These are phyloP conservation scores for Phoxinus dragarum DNA, from an alignment of 2,797 vertebrate species.

Conservation along the genomic window DNA sequence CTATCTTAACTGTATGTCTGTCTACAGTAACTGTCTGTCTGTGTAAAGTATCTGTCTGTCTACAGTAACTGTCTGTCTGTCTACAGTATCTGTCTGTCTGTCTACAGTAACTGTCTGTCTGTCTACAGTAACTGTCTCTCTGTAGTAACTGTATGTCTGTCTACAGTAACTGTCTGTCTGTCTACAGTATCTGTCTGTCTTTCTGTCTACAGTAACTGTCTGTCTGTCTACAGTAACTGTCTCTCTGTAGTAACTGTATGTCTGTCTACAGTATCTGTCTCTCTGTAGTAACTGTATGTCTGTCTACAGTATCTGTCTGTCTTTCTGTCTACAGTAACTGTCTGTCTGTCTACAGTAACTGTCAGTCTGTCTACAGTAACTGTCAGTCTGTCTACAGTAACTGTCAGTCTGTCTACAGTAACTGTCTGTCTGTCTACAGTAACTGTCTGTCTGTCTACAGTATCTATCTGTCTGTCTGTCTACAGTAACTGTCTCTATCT, in stretches of 20 bases:
- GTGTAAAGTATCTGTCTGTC: not conserved
- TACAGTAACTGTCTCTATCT: no score
- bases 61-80: not conserved
- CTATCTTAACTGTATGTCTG: not conserved
- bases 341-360: not conserved
- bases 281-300: not conserved
- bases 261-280: not conserved
- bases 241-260: not conserved
- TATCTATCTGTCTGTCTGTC: no score
- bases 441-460: not conserved
- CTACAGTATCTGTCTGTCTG: rapidly evolving
- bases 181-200: not conserved
- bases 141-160: not conserved
- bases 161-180: not conserved
- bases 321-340: not conserved
- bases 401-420: not conserved
- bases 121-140: not conserved
- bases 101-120: not conserved
- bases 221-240: not conserved
- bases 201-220: not conserved
- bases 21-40: not conserved
- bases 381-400: not conserved
- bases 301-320: not conserved
- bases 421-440: not conserved
- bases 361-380: no score